Conservation (phyloP, 2,888 invertebrate species). For the Lumbricus terrestris region DNA sequence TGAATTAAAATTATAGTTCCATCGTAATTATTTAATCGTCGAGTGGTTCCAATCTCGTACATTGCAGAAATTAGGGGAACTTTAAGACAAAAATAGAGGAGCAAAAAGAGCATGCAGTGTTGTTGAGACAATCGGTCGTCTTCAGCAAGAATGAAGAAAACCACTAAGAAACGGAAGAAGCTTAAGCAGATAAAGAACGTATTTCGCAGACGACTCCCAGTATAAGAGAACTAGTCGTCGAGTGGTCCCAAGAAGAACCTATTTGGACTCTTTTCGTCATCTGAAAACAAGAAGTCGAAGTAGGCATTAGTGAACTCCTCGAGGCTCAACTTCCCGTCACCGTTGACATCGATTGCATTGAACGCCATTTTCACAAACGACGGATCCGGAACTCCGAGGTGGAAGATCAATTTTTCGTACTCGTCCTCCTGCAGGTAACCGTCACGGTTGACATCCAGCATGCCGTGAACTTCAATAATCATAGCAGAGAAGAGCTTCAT, state of each 20-base stretch:
- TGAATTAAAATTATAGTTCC: too few species aligned
- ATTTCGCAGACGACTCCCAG: too few species aligned
- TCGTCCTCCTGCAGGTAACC: neutral
- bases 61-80: too few species aligned
- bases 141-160: too few species aligned
- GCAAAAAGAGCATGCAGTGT: too few species aligned
- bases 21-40: too few species aligned
- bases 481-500: neutral
- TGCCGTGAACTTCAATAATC: neutral
- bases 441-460: neutral
- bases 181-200: too few species aligned
- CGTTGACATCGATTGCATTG: neutral
- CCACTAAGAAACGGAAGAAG: too few species aligned
- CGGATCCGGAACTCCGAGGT: neutral
- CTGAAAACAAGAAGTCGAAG: neutral
- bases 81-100: too few species aligned
- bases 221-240: neutral
- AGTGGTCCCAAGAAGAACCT: neutral
- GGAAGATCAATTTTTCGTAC: neutral
- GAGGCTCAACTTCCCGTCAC: neutral
- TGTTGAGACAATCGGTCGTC: too few species aligned
- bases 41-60: too few species aligned
- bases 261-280: too few species aligned
- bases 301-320: neutral
- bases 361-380: neutral